Conservation (phyloP, 2,888 invertebrate species). For the Euspilapteryx auroguttella region DNA sequence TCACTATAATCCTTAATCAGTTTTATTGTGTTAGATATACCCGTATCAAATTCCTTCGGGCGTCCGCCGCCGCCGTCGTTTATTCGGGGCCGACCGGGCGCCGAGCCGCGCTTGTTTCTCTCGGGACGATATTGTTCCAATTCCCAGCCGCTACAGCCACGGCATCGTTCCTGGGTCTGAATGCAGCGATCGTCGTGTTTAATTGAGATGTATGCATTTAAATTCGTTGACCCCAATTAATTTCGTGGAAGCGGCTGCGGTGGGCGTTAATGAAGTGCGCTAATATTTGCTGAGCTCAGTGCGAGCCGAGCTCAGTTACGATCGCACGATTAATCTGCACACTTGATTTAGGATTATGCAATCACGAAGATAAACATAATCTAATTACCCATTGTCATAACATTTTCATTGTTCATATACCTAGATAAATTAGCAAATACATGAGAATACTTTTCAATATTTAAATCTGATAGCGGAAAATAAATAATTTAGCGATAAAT, state of each 20-base stretch:
- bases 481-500: too few relatives aligned
- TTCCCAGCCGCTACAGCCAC: too few relatives aligned
- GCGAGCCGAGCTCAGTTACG: slow-evolving; percentile 18
- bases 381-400: too few relatives aligned
- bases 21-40: neutral
- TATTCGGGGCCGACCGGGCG: too few relatives aligned
- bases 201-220: slow-evolving; percentile 54
- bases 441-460: too few relatives aligned
- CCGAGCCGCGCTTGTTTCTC: too few relatives aligned
- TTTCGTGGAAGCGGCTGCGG: slow-evolving; percentile 48
- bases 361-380: neutral
- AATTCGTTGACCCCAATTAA: slow-evolving; percentile 56
- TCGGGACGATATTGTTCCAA: too few relatives aligned
- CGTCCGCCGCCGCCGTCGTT: too few relatives aligned
- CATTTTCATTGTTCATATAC: too few relatives aligned
- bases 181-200: slow-evolving; percentile 22
- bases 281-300: slow-evolving; percentile 36
- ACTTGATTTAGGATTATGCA: neutral
- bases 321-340: slow-evolving; percentile 8
- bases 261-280: slow-evolving; percentile 44
- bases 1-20: slow-evolving; percentile 4
- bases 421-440: too few relatives aligned
- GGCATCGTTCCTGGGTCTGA: neutral
- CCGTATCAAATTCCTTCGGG: slow-evolving; percentile 3
- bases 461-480: too few relatives aligned